Percentiles rank a stretch among this genome's conserved stretches.
Evolutionary conservation across 2,888 invertebrate species (phyloP).

Genomic region (Dascillus cervinus): DNA sequence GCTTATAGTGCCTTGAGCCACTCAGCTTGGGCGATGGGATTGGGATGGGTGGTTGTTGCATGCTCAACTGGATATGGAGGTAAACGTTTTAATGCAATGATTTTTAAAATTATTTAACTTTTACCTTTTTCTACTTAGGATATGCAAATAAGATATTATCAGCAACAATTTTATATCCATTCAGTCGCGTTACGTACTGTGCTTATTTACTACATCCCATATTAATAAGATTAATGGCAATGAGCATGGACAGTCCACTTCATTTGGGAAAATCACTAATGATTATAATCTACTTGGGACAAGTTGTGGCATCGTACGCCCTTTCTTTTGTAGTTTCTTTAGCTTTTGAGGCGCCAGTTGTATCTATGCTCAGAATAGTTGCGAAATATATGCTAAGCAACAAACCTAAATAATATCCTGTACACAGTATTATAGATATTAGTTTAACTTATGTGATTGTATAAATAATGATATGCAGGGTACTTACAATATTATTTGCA

Average conservation of each 20-base stretch:
- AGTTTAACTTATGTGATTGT: neutral
- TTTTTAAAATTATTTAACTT: slow-evolving; percentile 4
- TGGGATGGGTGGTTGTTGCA: slow-evolving; percentile 79
- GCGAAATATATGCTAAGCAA: slow-evolving; percentile 34
- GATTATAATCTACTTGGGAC: slow-evolving; percentile 71
- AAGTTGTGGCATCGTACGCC: slow-evolving; percentile 70
- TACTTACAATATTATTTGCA: neutral
- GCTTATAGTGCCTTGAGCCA: slow-evolving; percentile 76
- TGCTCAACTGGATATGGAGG: slow-evolving; percentile 81
- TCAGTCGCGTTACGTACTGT: slow-evolving; percentile 81
- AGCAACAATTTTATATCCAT: slow-evolving; percentile 70
- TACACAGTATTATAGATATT: too few relatives aligned
- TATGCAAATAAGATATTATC: slow-evolving; percentile 65
- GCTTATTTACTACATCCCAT: slow-evolving; percentile 80
- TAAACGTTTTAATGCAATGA: slow-evolving; percentile 21
- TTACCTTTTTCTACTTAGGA: too few relatives aligned
- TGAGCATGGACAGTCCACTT: slow-evolving; percentile 74
- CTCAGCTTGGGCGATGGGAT: slow-evolving; percentile 72
- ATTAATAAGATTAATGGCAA: slow-evolving; percentile 69
- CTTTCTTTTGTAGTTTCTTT: slow-evolving; percentile 72
- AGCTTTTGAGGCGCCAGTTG: slow-evolving; percentile 77
- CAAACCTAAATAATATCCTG: too few relatives aligned
- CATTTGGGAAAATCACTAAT: slow-evolving; percentile 73
- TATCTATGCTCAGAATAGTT: slow-evolving; percentile 66
- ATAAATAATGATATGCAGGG: neutral